phyloP scores from a whole-genome alignment of 2,797 vertebrate genomes.

The Sphenodon punctatus region DNA sequence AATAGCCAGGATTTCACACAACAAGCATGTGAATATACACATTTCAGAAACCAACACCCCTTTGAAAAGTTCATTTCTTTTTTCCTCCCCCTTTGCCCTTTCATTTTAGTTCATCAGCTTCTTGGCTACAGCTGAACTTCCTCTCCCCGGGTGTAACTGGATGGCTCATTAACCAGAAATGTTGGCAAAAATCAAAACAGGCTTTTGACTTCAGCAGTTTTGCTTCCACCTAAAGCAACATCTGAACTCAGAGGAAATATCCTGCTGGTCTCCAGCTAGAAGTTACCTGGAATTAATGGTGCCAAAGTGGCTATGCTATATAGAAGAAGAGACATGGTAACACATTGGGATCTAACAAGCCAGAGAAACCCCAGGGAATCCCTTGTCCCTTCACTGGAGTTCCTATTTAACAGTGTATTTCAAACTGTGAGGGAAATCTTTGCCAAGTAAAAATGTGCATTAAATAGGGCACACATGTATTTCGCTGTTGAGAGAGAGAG shows the following conservation, averaged over 20 bases:
- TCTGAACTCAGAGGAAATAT: neutral
- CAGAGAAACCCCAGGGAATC: neutral
- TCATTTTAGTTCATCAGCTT: neutral
- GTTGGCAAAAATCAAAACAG: neutral
- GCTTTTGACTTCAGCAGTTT: neutral
- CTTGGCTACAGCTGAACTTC: neutral
- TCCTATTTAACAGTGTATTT: neutral
- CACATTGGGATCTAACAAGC: neutral
- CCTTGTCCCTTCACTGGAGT: neutral
- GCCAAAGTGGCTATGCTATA: neutral
- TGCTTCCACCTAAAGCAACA: too few species aligned
- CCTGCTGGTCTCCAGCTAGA: neutral
- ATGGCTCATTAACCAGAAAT: constrained; percentile 1
- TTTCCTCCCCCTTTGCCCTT: accelerated
- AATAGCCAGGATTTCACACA: too few species aligned
- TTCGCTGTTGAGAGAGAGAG: neutral
- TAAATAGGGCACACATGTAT: neutral
- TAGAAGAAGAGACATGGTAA: neutral
- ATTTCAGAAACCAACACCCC: constrained; percentile 13
- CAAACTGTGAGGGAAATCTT: neutral
- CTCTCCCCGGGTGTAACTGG: neutral
- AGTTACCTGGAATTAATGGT: accelerated
- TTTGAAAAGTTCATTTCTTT: neutral
- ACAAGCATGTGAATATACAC: neutral
- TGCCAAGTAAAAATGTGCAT: neutral